Evolutionary conservation across 1,140 invertebrate genomes (phyloP).

Genomic region (Aphidius gifuensis): DNA sequence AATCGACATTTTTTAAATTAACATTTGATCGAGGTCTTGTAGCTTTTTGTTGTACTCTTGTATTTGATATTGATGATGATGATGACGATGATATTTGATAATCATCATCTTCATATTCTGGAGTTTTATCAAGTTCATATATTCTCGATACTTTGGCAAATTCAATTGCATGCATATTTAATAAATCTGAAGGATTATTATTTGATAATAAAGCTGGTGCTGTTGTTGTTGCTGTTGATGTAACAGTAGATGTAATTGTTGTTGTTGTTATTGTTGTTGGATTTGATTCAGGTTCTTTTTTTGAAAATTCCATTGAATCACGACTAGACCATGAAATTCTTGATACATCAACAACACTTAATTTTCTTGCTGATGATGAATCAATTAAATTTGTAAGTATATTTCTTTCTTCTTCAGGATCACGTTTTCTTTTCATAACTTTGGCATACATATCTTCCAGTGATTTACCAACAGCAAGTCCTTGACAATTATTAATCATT

Average conservation of each 20-base stretch:
- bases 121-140: constrained; percentile 25
- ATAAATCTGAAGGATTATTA: constrained; percentile 17
- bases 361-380: constrained; percentile 32
- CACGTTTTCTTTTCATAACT: constrained; percentile 67
- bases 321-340: constrained; percentile 53
- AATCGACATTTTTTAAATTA: constrained; percentile 41
- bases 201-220: neutral
- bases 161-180: constrained; percentile 26
- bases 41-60: constrained; percentile 32
- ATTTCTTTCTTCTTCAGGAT: constrained; percentile 34
- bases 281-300: constrained; percentile 35
- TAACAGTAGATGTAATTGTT: too few species aligned
- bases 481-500: constrained; percentile 19
- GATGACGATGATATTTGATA: too few species aligned
- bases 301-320: constrained; percentile 52
- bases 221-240: too few species aligned
- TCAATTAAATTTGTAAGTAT: constrained; percentile 30
- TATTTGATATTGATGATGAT: constrained; percentile 22
- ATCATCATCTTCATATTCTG: constrained; percentile 49
- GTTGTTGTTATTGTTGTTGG: too few species aligned
- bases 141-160: constrained; percentile 25
- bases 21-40: constrained; percentile 46
- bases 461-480: constrained; percentile 56
- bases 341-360: constrained; percentile 45
- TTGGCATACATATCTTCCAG: constrained; percentile 87